phyloP scores from a whole-genome alignment of 2,797 vertebrate genomes.

The Aphelocoma californica region DNA sequence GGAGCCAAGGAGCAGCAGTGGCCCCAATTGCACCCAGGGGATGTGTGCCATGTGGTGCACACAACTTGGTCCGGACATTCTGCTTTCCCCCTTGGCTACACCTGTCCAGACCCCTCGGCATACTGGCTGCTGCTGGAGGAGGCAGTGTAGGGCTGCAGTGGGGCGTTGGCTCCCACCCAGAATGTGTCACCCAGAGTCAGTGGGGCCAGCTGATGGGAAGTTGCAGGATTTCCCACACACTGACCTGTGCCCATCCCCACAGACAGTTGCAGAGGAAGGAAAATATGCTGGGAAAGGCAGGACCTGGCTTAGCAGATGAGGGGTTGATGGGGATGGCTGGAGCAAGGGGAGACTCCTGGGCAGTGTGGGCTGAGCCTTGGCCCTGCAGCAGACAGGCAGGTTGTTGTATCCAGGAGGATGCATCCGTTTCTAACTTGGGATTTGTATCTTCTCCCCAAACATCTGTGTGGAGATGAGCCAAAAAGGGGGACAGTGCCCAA shows the following conservation, averaged over 20 bases:
- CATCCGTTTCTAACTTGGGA: background rate
- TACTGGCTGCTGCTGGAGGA: background rate
- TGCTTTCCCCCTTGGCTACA: background rate
- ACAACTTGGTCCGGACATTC: rapidly evolving
- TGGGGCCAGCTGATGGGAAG: background rate
- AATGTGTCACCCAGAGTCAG: background rate
- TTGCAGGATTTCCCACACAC: background rate
- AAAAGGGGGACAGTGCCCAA: background rate
- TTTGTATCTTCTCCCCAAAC: background rate
- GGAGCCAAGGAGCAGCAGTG: background rate
- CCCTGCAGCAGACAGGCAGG: background rate
- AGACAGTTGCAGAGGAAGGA: background rate
- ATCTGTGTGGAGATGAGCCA: background rate
- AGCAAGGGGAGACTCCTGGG: background rate
- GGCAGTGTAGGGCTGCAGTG: background rate
- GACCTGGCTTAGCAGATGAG: background rate
- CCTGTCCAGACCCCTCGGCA: rapidly evolving
- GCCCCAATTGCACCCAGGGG: rapidly evolving
- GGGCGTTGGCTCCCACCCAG: background rate
- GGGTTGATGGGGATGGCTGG: background rate
- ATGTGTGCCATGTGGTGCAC: background rate
- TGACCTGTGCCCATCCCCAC: background rate
- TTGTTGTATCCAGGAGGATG: background rate
- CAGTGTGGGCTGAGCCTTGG: rapidly evolving
- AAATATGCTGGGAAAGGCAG: background rate